Evolutionary conservation across 2,113 vertebrate genomes (phyloP).

Genomic region (Aldabrachelys gigantea): DNA sequence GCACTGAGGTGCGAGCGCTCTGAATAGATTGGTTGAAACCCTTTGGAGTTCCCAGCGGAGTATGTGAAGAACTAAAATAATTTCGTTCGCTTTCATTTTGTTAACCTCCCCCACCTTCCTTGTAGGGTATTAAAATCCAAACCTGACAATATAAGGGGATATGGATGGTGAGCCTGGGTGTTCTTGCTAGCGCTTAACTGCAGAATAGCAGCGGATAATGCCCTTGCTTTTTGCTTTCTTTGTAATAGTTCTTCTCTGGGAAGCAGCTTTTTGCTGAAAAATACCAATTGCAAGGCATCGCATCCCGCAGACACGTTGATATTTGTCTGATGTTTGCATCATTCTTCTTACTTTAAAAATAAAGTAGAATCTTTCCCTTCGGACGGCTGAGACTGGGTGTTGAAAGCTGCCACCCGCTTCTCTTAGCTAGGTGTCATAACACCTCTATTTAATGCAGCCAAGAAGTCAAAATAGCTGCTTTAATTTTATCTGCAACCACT

Average conservation of each 20-base stretch:
- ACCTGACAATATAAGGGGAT: neutral
- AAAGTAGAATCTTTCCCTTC: neutral
- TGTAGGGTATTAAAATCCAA: neutral
- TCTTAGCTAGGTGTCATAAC: constrained; percentile 37
- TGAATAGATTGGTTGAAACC: neutral
- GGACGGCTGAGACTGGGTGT: neutral
- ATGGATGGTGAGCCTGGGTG: no score
- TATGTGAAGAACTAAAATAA: neutral
- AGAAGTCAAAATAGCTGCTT: constrained; percentile 46
- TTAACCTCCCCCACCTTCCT: neutral
- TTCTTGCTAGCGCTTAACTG: neutral
- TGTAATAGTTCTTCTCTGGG: fast-evolving
- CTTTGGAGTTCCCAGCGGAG: neutral
- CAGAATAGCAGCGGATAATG: neutral
- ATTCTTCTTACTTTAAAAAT: fast-evolving
- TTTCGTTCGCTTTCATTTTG: neutral
- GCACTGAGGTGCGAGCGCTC: neutral
- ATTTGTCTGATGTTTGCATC: neutral
- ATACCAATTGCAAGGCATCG: fast-evolving
- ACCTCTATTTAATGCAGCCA: constrained; percentile 44
- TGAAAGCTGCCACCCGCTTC: constrained; percentile 5
- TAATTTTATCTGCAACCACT: constrained; percentile 44
- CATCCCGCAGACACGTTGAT: neutral
- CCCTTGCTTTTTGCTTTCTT: neutral
- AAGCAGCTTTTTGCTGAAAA: neutral